Percentiles rank a stretch among this genome's conserved stretches.
phyloP scores from a whole-genome alignment of 2,797 vertebrate species.

The Scleropages formosus region DNA sequence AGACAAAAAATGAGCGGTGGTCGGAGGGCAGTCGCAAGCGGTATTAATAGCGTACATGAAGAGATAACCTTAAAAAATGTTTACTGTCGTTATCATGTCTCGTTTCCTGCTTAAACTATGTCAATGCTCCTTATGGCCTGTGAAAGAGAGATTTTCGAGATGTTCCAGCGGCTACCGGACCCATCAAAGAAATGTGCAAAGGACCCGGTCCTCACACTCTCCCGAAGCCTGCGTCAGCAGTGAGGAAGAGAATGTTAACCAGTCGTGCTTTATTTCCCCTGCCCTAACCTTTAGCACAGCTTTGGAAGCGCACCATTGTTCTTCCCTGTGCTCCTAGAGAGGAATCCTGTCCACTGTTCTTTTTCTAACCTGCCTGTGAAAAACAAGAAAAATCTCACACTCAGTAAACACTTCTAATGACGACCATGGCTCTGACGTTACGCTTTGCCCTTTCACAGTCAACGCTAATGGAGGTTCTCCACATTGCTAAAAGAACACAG shows the following conservation, averaged over 20 bases:
- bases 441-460: background rate
- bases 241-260: slow-evolving; percentile 33
- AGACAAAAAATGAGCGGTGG: background rate
- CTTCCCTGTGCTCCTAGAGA: slow-evolving; percentile 40
- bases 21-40: background rate
- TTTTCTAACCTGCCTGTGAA: slow-evolving; percentile 52
- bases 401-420: slow-evolving; percentile 31
- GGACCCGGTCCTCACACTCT: background rate
- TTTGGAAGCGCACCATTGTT: slow-evolving; percentile 43
- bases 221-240: slow-evolving; percentile 19
- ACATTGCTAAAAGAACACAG: background rate
- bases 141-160: background rate
- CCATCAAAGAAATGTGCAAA: background rate
- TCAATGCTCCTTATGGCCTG: background rate
- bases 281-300: slow-evolving; percentile 41
- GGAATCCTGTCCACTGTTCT: slow-evolving; percentile 57
- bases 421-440: background rate
- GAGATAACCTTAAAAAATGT: background rate
- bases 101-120: no score
- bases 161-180: background rate
- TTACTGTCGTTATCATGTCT: no score
- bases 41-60: background rate
- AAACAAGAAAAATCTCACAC: slow-evolving; percentile 43
- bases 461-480: background rate
- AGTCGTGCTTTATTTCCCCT: slow-evolving; percentile 25